phyloP scores from a whole-genome alignment of 2,797 vertebrate species.

The Tiaroga cobitis region DNA sequence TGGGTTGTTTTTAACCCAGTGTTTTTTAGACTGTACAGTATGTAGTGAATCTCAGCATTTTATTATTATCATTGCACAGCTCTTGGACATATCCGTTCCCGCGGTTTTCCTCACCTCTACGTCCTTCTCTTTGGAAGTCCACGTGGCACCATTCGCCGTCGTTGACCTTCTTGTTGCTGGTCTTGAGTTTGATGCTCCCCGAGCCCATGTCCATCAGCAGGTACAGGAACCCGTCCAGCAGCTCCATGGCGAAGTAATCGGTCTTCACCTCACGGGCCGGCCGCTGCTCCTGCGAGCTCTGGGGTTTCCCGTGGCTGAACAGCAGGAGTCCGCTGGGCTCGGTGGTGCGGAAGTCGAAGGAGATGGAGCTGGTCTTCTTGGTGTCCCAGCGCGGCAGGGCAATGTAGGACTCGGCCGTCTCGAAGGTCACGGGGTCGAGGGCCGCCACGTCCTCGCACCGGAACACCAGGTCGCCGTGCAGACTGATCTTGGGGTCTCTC shows the following conservation, averaged over 20 bases:
- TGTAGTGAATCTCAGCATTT: background rate
- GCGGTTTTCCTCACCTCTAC: constrained; percentile 83
- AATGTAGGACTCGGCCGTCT: constrained; percentile 85
- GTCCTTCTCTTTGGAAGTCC: constrained; percentile 92
- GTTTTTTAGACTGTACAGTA: too few species aligned
- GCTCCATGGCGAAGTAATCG: constrained; percentile 91
- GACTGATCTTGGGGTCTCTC: constrained; percentile 89
- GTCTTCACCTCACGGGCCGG: constrained; percentile 79
- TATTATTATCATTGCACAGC: background rate
- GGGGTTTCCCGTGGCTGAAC: constrained; percentile 87
- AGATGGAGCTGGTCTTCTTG: constrained; percentile 91
- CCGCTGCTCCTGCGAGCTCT: constrained; percentile 77
- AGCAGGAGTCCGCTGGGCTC: constrained; percentile 91
- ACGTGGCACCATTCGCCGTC: constrained; percentile 96
- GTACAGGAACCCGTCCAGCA: constrained; percentile 92
- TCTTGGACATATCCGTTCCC: background rate
- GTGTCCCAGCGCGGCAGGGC: constrained; percentile 89
- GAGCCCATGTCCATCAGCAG: constrained; percentile 94
- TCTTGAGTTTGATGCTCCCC: constrained; percentile 88
- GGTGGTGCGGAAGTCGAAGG: constrained; percentile 92
- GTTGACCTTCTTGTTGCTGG: constrained; percentile 93
- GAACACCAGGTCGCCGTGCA: constrained; percentile 90
- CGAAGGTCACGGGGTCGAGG: constrained; percentile 89
- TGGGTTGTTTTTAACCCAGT: too few species aligned
- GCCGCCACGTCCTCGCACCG: constrained; percentile 91